Evolutionary conservation across 2,797 vertebrate genomes (phyloP).

Genomic region (Erithacus rubecula): DNA sequence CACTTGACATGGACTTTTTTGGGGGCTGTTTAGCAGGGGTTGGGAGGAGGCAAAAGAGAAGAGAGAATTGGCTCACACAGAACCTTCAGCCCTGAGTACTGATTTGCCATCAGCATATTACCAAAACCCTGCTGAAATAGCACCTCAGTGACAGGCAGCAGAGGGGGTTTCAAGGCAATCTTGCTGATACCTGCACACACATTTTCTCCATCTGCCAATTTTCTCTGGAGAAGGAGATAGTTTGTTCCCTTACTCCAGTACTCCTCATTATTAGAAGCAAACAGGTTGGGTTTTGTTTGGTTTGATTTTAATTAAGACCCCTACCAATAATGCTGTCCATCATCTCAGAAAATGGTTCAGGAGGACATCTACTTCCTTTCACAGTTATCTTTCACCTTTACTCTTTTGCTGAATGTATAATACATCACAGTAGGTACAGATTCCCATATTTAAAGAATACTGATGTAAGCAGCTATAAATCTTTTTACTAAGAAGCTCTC

Average conservation of each 20-base stretch:
- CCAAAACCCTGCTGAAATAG: background rate
- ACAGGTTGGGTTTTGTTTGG: background rate
- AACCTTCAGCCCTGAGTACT: background rate
- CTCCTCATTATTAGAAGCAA: conserved; percentile 13
- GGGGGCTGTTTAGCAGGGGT: background rate
- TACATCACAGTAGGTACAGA: conserved; percentile 22
- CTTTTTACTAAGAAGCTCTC: background rate
- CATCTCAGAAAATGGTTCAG: conserved; percentile 27
- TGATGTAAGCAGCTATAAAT: conserved; percentile 15
- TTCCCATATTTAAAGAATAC: conserved; percentile 47
- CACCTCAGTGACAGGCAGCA: background rate
- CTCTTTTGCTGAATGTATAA: background rate
- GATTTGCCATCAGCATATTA: background rate
- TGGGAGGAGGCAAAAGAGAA: background rate
- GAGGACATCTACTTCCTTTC: conserved; percentile 5
- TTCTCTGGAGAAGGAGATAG: conserved; percentile 21
- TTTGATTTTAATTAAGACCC: conserved; percentile 54
- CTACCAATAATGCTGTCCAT: conserved; percentile 13
- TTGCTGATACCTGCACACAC: conserved; percentile 11
- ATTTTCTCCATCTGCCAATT: conserved; percentile 42
- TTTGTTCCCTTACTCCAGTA: background rate
- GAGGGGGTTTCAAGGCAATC: background rate
- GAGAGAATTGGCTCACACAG: background rate
- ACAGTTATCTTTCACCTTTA: conserved; percentile 29
- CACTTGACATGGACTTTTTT: background rate